Base-by-base conservation (phyloP, 2,113 vertebrate species). In the Zeus faber region DNA sequence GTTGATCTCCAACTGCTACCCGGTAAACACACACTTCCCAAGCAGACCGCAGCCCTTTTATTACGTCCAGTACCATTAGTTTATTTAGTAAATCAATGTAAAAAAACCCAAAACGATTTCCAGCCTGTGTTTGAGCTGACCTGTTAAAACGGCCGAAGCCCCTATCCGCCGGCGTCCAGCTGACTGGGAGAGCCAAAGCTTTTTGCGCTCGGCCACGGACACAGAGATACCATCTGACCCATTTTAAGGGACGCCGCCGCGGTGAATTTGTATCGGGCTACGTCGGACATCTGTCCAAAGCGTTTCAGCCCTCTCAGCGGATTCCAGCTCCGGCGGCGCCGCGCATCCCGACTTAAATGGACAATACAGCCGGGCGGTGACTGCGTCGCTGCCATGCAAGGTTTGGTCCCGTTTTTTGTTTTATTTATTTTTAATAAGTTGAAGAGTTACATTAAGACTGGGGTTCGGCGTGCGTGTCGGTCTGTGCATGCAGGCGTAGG, bases 261-360 rank as follows among this genome's bases (percentile, higher is more conserved):
- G 25, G 35, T 58, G 48, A 54, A 58, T 74, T 39, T 67, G 56
- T 63, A 62, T 79, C 33, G 27, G 24, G 53, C 67, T 70, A 26
- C 11, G 14, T 40, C 37, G 4, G 58, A 68, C 72, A 68, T 82
- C 65, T 74, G 73, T 46, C 53, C 29, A 47, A 57, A 54, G 23
- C 50, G 48, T 67, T 13, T 6, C 23, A 54, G 45, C 22, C 16
- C 31, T 66, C 52, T 22, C 24, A n/a, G 46, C 21, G 54, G 29
- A 49, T 26, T 37, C 39, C 14, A 10, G 33, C 11, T 21, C 47
- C 41, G 39, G 16, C 43, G 53, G 39, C 22, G 54, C 8, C 20
- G 64, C 10, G 17, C 17, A 51, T 58, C 4, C 37, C 20, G 24
- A 33, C 23, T 50, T 40, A 51, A 1, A 2, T 46, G 47, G 46